Base-by-base conservation (phyloP, 64 coral and sea anemone genomes). In the Montipora foliosa region DNA sequence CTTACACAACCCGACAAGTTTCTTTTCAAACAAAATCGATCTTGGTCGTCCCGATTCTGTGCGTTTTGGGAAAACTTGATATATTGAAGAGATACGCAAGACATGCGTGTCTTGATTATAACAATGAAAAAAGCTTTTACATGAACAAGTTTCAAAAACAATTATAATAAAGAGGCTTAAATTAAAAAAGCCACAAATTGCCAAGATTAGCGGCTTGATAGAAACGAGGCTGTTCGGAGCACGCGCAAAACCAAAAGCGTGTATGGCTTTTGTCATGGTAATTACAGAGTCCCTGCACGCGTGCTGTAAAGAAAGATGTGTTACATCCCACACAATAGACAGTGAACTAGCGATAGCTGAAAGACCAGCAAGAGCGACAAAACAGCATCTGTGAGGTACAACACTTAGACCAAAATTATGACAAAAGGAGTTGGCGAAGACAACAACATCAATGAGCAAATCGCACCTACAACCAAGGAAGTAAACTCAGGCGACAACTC, bases 401-500 rank as follows among this genome's bases (percentile, higher is more conserved):
- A 46, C 82, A 86, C 67, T 86, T 86, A 15, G 47, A 13, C 11
- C 47, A 67, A 86, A 86, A 85, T 20, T 12, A 86, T 86, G 82
- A 86, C 82, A 86, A 86, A 86, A 71, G 82, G 80, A 82, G 55
- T 58, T 78, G 76, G 76, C 24, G 80, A 86, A 86, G 82, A 86
- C 62, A 86, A 86, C 45, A 49, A 69, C 66, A 11, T 16, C 3
- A 86, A 22, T 46, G 82, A 86, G 3, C 82, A 70, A 71, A 67
- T 86, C 47, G 82, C 68, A 15, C 46, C 82, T 48, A 5, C 82
- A 11, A 86, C 60, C 21, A 95, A 97, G 64, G 97, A 93, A 13
- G 93, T 94, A 49, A 92, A 96, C 4, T 57, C 76, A 4, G 52
- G 82, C 0, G 92, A 93, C 9, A 99, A 82, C 9, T 92, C 98